Evolutionary conservation across 2,888 invertebrate species (phyloP), one percentile per base, ranked within the genome.

Genomic region (Dermolepida albohirtum): DNA sequence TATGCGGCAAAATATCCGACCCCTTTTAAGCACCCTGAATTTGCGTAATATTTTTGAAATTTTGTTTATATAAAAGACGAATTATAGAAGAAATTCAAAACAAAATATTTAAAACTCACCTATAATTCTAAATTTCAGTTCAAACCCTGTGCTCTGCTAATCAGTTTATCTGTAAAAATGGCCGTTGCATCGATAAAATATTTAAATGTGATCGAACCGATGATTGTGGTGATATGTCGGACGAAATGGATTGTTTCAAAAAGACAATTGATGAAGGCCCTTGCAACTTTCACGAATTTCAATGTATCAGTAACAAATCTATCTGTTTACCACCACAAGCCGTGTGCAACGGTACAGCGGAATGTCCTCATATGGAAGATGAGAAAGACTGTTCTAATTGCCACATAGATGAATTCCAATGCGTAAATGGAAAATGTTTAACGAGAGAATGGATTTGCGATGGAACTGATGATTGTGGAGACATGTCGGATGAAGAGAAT

Each of bases 281-380:
- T 1, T 88, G 88, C 71, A 75, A 77, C 0, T 74, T 79, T 1
- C 81, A 82, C 73, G 86, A 88, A 76, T 86, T 85, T 73, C 74
- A 82, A 29, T 89, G 89, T 74, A 80, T 83, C 41, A 77, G 81
- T 40, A 85, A 88, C 76, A 78, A 76, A 5, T 84, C 83, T 64
- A 82, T 87, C 65, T 89, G 89, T 74, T 73, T 89, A 49, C 87
- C 87, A 1, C 75, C 76, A 29, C 80, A 83, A 0, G 86, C 86
- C 40, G 84, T 84, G 83, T 89, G 83, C 81, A 86, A 78, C 82
- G 87, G 87, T 11, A 87, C 85, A 5, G 77, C 85, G 0, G 92
- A 94, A 68, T 94, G 94, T 76, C 90, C 91, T 0, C 86, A 88
- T 0, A 88, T 88, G 1, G 92, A 92, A 68, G 94, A 94, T 73